Base-by-base conservation (phyloP, 2,797 vertebrate species). In the Muraenolepis orangiensis region DNA sequence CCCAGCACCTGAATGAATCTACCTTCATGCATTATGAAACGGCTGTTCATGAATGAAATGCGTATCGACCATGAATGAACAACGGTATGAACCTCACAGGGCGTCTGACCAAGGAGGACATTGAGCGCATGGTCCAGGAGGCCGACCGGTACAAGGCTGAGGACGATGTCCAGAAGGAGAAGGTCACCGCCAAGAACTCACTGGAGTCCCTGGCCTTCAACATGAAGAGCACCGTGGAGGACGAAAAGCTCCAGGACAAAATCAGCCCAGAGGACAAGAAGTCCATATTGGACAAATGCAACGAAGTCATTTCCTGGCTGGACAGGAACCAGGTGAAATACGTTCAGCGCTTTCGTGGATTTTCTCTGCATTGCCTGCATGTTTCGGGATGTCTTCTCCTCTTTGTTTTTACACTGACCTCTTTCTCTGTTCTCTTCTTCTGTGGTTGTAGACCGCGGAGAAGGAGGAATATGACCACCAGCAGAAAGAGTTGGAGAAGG, bases 61-160 rank as follows among this genome's bases (percentile, higher is more conserved):
- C n/a, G n/a, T n/a, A n/a, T n/a, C n/a, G n/a, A n/a, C n/a, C n/a
- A n/a, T n/a, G n/a, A n/a, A n/a, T n/a, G 38, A 12, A 40, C 11
- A 40, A 13, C 38, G 14, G 38, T 40, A 40, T 40, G 38, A 40
- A 40, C 76, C 36, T 46, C n/a, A 46, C 46, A 95, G 93, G 94
- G 6, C 92, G 94, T 0, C 86, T 95, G 81, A 93, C 93, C 81
- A 95, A 95, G 77, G 93, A 95, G 74, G 94, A 95, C 66, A 95
- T 95, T 75, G 94, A 95, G 71, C 89, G 93, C 51, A 95, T 95
- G 94, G 94, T 94, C 64, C 89, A 94, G 67, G 94, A 95, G 72
- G 94, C 94, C 28, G 94, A 95, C 81, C 90, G 89, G 82, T 95
- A 94, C 84, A 90, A 68, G 74, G n/a, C 87, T 66, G 93, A 95